These are phyloP conservation scores for Tyrannus savana DNA, from an alignment of 2,113 vertebrate genomes.

Conservation along the genomic window DNA sequence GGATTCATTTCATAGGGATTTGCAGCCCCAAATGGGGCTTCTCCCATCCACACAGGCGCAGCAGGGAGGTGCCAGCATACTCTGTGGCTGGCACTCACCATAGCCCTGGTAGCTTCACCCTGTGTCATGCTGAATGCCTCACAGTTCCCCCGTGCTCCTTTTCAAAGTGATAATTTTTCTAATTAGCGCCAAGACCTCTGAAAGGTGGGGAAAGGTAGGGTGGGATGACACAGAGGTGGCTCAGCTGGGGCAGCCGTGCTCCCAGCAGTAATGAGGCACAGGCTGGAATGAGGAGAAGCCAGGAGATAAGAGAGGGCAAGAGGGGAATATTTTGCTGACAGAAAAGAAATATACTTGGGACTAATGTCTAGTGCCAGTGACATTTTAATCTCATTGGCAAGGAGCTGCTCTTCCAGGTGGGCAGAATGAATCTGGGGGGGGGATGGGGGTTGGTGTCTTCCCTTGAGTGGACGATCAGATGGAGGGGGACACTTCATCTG, in stretches of 20 bases:
- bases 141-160: not conserved
- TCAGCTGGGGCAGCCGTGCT: not conserved
- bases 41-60: rapidly evolving
- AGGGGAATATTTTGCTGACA: constrained; percentile 68
- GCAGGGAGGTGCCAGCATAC: not conserved
- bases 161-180: constrained; percentile 16
- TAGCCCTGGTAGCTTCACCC: not conserved
- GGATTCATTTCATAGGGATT: not conserved
- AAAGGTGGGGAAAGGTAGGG: not conserved
- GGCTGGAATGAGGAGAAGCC: not conserved
- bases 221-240: not conserved
- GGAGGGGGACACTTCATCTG: rapidly evolving
- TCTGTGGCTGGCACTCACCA: not conserved
- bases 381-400: constrained; percentile 55
- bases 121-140: not conserved
- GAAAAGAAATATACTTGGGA: constrained; percentile 62
- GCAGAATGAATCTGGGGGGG: not conserved
- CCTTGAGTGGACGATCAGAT: not conserved
- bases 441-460: not conserved
- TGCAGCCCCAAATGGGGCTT: not conserved
- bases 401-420: not conserved
- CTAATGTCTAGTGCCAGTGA: constrained; percentile 23
- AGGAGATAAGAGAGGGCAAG: constrained; percentile 68
- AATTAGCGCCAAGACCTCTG: constrained; percentile 41
- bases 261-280: not conserved